Conservation (phyloP, 2,888 invertebrate species). For the Cetonia aurata region DNA sequence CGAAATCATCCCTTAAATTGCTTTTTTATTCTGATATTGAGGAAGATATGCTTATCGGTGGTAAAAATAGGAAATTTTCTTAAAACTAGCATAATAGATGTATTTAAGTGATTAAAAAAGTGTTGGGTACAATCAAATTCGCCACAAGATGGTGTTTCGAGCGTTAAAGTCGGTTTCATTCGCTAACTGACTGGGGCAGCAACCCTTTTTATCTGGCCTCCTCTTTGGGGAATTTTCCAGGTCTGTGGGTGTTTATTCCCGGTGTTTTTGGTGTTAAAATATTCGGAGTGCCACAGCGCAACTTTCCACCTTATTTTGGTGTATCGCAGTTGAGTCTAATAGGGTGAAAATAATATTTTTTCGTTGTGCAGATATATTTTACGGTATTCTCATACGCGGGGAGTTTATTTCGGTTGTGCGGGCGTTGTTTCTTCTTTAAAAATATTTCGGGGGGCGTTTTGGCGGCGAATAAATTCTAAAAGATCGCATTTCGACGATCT, state of each 20-base stretch:
- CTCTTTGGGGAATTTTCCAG: neutral
- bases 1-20: constrained; percentile 8
- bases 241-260: neutral
- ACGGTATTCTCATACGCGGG: neutral
- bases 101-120: constrained; percentile 9
- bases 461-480: constrained; percentile 23
- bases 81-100: neutral
- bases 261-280: constrained; percentile 11
- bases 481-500: constrained; percentile 20
- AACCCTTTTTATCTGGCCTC: neutral
- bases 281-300: neutral
- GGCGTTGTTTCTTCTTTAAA: constrained; percentile 3
- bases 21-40: neutral
- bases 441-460: neutral
- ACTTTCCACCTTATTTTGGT: neutral
- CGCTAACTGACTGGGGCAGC: neutral
- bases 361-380: constrained; percentile 11
- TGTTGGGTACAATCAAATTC: neutral
- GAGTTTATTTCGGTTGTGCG: neutral
- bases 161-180: neutral
- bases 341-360: constrained; percentile 14
- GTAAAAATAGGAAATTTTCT: too few species aligned
- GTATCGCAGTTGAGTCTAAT: neutral
- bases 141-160: neutral
- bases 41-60: too few species aligned